phyloP scores from a whole-genome alignment of 2,797 vertebrate species.

The Gobionotothen gibberifrons region DNA sequence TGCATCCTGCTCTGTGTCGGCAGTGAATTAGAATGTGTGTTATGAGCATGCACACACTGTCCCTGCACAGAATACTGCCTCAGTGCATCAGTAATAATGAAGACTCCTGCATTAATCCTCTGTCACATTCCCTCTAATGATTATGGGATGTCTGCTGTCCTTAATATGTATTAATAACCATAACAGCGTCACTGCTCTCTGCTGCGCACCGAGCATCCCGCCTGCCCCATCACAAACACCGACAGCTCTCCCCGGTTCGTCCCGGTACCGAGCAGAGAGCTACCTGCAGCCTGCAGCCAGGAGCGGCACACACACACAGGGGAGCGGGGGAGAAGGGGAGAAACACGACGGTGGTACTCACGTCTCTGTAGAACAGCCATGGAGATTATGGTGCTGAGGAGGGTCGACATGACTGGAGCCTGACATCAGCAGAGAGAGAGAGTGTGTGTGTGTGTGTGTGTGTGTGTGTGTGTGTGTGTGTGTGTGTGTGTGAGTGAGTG shows the following conservation, averaged over 20 bases:
- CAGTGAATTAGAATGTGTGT: not conserved
- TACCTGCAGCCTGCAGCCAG: not conserved
- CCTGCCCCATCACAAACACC: not conserved
- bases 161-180: not conserved
- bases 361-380: conserved; percentile 36
- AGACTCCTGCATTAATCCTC: not conserved
- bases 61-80: not conserved
- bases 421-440: conserved; percentile 54
- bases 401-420: conserved; percentile 66
- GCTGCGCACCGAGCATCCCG: conserved; percentile 42
- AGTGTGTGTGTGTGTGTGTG: conserved; percentile 30
- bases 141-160: not conserved
- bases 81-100: not conserved
- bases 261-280: not conserved
- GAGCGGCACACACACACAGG: not conserved
- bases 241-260: not conserved
- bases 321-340: not conserved
- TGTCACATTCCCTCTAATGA: not conserved
- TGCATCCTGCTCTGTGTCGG: not conserved
- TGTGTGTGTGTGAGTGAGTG: conserved; percentile 12
- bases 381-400: conserved; percentile 56
- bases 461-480: conserved; percentile 17
- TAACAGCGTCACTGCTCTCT: conserved; percentile 9
- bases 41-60: not conserved
- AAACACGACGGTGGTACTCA: conserved; percentile 41